These are phyloP conservation scores for Apeira syringaria DNA, from an alignment of 2,888 invertebrate genomes.

Conservation along the genomic window DNA sequence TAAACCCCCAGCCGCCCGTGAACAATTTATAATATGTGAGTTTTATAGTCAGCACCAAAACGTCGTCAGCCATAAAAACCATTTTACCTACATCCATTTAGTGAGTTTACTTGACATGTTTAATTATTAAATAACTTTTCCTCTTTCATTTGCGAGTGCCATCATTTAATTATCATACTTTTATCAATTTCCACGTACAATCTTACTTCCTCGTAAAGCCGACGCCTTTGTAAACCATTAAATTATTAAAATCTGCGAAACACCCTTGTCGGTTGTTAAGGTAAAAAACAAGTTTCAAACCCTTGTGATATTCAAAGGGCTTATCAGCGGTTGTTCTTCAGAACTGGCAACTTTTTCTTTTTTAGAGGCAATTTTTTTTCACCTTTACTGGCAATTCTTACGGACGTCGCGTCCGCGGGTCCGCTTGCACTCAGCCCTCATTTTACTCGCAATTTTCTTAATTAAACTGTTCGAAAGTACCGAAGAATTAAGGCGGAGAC, in stretches of 20 bases:
- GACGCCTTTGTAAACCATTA: neutral
- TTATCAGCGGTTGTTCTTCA: slow-evolving; percentile 34
- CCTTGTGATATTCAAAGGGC: slow-evolving; percentile 24
- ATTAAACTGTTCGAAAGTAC: slow-evolving; percentile 49
- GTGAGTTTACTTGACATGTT: no score
- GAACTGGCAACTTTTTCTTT: slow-evolving; percentile 23
- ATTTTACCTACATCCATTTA: no score
- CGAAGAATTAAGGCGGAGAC: slow-evolving; percentile 42
- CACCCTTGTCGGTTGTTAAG: slow-evolving; percentile 21
- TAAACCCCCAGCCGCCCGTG: no score
- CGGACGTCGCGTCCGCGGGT: slow-evolving; percentile 1
- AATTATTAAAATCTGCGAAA: slow-evolving; percentile 23
- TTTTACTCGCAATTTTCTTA: slow-evolving; percentile 45
- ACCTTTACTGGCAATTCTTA: slow-evolving; percentile 17
- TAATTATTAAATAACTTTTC: no score
- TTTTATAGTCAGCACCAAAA: no score
- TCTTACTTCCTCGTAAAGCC: neutral
- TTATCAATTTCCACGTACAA: neutral
- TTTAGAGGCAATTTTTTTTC: slow-evolving; percentile 8
- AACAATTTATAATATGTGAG: no score
- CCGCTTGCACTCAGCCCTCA: slow-evolving; percentile 26
- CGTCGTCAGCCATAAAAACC: no score
- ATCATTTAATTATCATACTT: neutral
- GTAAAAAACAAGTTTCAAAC: slow-evolving; percentile 25
- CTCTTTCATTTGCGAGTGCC: neutral